Conservation (phyloP, 2,888 invertebrate genomes). For the Odontocolon sp. region DNA sequence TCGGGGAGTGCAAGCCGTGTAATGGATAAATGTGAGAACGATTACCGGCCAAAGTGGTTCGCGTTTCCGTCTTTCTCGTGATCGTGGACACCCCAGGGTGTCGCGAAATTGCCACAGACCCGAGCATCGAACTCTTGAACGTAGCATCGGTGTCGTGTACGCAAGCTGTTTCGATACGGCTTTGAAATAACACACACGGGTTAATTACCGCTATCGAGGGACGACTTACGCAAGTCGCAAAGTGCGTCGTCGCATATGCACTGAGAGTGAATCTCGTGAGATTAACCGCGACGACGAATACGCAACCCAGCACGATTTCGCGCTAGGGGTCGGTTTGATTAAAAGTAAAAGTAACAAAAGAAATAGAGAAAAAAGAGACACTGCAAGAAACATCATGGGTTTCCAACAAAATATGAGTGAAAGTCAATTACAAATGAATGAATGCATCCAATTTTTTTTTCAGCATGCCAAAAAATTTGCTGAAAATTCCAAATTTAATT, state of each 20-base stretch:
- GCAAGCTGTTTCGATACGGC: conserved; percentile 28
- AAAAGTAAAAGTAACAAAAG: background rate
- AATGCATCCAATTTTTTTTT: too few species aligned
- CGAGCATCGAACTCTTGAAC: background rate
- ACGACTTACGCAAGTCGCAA: conserved; percentile 5
- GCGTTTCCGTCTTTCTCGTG: conserved; percentile 50
- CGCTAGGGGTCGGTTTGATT: background rate
- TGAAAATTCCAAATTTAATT: conserved; percentile 48
- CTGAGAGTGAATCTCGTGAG: background rate
- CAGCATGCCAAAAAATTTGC: conserved; percentile 4
- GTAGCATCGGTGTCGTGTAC: conserved; percentile 12
- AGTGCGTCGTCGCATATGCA: background rate
- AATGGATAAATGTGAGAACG: conserved; percentile 58
- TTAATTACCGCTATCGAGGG: conserved; percentile 20
- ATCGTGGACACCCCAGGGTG: conserved; percentile 46
- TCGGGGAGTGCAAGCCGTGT: conserved; percentile 37
- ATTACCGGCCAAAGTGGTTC: conserved; percentile 57
- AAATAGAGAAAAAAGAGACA: background rate
- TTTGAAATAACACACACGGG: conserved; percentile 11
- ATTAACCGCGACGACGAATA: background rate
- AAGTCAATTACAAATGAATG: too few species aligned
- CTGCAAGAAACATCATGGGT: background rate
- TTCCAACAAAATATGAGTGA: too few species aligned
- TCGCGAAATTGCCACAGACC: conserved; percentile 29
- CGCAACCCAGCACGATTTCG: background rate